These are phyloP conservation scores for Apamea epomidion DNA, from an alignment of 2,888 invertebrate genomes.

Conservation along the genomic window DNA sequence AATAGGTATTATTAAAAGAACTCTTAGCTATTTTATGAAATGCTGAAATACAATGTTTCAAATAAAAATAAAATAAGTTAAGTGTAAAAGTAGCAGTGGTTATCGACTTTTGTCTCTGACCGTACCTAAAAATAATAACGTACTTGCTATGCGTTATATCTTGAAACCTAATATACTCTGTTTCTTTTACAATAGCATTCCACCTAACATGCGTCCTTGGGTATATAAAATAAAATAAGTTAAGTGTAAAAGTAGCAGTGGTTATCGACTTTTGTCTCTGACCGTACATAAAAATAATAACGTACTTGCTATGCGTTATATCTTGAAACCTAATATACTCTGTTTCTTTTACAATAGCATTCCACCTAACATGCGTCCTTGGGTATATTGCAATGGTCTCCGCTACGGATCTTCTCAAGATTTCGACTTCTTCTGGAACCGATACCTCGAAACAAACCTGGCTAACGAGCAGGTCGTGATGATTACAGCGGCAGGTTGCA, in stretches of 20 bases:
- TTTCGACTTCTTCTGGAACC: conserved; percentile 92
- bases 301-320: background rate
- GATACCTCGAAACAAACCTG: conserved; percentile 90
- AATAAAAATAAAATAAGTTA: background rate
- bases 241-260: background rate
- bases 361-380: conserved; percentile 90
- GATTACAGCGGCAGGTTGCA: conserved; percentile 93
- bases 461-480: conserved; percentile 93
- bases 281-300: background rate
- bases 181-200: conserved; percentile 61
- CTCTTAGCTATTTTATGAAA: background rate
- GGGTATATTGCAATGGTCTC: conserved; percentile 94
- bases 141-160: background rate
- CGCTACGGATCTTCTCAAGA: conserved; percentile 91
- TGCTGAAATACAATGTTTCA: background rate
- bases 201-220: too few relatives aligned
- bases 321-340: background rate
- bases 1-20: background rate
- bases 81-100: background rate
- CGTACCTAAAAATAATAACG: background rate
- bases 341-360: conserved; percentile 69
- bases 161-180: background rate
- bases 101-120: background rate
- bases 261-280: background rate
- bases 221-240: too few relatives aligned